Percentiles rank a stretch among this genome's conserved stretches.
Conservation (phyloP, 1,140 invertebrate species). For the Caenorhabditis brenneri region DNA sequence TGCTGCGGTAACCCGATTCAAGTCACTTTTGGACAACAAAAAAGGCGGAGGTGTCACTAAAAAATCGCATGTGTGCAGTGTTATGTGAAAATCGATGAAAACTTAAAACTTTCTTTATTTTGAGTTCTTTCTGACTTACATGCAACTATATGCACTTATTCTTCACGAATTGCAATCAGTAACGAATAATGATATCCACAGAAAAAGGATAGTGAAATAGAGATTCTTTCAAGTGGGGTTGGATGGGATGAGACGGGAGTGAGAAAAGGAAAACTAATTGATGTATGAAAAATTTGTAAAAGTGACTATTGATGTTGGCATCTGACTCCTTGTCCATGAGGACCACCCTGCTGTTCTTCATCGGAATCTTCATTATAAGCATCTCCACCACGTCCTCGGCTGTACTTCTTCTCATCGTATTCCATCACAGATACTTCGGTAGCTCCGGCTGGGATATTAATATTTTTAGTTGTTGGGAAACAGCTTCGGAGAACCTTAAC, state of each 20-base stretch:
- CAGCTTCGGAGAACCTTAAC: constrained; percentile 10
- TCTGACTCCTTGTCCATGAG: constrained; percentile 44
- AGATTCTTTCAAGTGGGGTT: constrained; percentile 37
- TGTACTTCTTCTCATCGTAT: constrained; percentile 74
- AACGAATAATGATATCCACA: constrained; percentile 1
- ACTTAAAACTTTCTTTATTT: not conserved
- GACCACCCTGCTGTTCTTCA: constrained; percentile 74
- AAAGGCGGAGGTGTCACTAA: constrained; percentile 31
- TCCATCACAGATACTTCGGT: constrained; percentile 84
- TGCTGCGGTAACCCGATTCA: constrained; percentile 64
- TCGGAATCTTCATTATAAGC: constrained; percentile 75
- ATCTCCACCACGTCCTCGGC: constrained; percentile 75
- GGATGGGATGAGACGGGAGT: constrained; percentile 9
- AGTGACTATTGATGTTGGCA: constrained; percentile 36
- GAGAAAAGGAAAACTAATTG: not conserved
- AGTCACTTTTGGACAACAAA: constrained; percentile 43
- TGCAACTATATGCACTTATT: not conserved
- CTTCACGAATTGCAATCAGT: not conserved
- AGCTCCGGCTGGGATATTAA: constrained; percentile 73
- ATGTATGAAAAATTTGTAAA: not conserved
- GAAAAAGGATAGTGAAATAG: not conserved
- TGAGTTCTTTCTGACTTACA: constrained; percentile 1
- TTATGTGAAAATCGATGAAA: constrained; percentile 51
- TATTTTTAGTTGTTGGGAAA: constrained; percentile 11
- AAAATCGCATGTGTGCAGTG: constrained; percentile 63